phyloP scores from a whole-genome alignment of 2,888 invertebrate species.

The Clitarchus hookeri region DNA sequence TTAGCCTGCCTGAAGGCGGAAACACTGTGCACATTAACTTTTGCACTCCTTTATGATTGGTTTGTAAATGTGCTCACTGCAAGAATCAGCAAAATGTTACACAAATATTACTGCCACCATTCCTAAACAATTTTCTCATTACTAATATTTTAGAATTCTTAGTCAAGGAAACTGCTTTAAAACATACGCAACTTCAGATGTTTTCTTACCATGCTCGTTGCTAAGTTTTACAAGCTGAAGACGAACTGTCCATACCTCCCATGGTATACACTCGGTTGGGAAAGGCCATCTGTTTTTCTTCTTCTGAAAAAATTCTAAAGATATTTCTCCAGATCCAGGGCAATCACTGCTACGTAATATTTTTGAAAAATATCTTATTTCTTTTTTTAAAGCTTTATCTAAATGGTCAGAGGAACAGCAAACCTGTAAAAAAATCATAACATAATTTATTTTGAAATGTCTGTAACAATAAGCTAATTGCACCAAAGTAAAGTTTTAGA shows the following conservation, averaged over 20 bases:
- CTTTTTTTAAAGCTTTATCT: slow-evolving; percentile 71
- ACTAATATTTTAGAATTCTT: too few relatives aligned
- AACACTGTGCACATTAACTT: too few relatives aligned
- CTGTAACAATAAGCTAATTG: too few relatives aligned
- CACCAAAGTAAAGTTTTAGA: too few relatives aligned
- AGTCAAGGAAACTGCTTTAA: too few relatives aligned
- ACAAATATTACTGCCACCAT: too few relatives aligned
- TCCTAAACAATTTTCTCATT: too few relatives aligned
- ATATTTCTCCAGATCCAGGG: slow-evolving; percentile 76
- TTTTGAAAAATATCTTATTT: slow-evolving; percentile 79
- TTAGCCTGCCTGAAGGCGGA: too few relatives aligned
- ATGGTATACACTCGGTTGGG: slow-evolving; percentile 89
- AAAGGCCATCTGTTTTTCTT: slow-evolving; percentile 90
- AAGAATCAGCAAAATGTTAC: too few relatives aligned
- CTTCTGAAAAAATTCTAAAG: slow-evolving; percentile 93
- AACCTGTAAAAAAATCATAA: slow-evolving; percentile 55
- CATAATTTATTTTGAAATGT: too few relatives aligned
- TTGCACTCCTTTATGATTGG: too few relatives aligned
- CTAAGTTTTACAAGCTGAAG: slow-evolving; percentile 85
- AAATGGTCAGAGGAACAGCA: slow-evolving; percentile 86
- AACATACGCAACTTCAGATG: neutral
- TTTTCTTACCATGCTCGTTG: slow-evolving; percentile 69
- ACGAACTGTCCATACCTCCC: slow-evolving; percentile 98
- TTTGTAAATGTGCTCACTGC: too few relatives aligned
- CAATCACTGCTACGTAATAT: slow-evolving; percentile 74